Evolutionary conservation across 2,113 vertebrate genomes (phyloP).

Genomic region (Labrus mixtus): DNA sequence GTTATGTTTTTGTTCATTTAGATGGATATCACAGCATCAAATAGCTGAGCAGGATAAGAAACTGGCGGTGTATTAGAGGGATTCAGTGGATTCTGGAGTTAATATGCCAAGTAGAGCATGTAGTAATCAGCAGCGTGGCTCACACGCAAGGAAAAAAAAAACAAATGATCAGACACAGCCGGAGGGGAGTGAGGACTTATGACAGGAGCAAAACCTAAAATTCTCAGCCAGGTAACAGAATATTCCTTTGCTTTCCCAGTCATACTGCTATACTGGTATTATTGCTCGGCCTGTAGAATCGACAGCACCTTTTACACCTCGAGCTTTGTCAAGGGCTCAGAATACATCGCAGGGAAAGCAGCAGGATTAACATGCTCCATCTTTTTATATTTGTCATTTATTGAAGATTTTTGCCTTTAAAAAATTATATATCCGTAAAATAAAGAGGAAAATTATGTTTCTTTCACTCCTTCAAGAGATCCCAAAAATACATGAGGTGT

Average conservation of each 20-base stretch:
- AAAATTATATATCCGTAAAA: no score
- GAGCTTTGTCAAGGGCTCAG: background rate
- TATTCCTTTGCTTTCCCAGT: background rate
- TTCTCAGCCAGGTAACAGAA: constrained; percentile 25
- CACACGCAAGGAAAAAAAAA: constrained; percentile 47
- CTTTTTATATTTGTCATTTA: no score
- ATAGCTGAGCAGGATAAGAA: constrained; percentile 47
- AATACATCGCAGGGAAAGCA: background rate
- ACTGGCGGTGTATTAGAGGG: constrained; percentile 38
- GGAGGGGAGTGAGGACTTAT: constrained; percentile 36
- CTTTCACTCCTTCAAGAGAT: background rate
- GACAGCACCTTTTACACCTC: background rate
- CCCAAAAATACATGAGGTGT: background rate
- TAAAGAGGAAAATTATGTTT: no score
- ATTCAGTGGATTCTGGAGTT: constrained; percentile 61
- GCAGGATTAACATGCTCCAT: no score
- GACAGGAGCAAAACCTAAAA: constrained; percentile 20
- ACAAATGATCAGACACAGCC: constrained; percentile 54
- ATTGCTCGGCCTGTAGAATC: background rate
- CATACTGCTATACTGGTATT: background rate
- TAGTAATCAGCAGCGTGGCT: constrained; percentile 61
- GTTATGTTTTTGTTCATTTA: constrained; percentile 51
- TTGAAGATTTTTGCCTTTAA: no score
- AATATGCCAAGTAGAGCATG: constrained; percentile 68
- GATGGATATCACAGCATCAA: constrained; percentile 36